Evolutionary conservation across 2,888 invertebrate genomes (phyloP), one percentile per base, ranked within the genome.

Genomic region (Embidobia sp.): DNA sequence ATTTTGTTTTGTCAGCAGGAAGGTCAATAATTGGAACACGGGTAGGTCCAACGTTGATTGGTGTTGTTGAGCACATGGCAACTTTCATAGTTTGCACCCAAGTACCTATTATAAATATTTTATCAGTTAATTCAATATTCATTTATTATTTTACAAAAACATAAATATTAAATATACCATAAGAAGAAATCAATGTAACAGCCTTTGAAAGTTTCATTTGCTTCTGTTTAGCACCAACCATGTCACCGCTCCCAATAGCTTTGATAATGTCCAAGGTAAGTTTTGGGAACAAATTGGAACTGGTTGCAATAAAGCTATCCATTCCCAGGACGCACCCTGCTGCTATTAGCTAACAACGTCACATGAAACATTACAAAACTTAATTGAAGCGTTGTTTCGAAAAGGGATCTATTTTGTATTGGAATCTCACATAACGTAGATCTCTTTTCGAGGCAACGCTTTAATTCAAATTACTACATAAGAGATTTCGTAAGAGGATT

Each of bases 51-150:
- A 93, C 90, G 70, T 93, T 90, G 15, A 94, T 90, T 0, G 92
- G 91, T 0, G 93, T 91, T 5, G 91, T 87, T 4, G 92, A 83
- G 79, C 91, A 91, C 94, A 94, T 94, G 1, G 93, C 93, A 6
- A 90, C 91, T 88, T 95, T 95, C 93, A 94, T 94, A 11, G 92
- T 91, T 3, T 93, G 92, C 6, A 94, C 93, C 94, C 94, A 94
- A 5, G 90, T 84, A 73, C 94, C 94, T 94, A 84, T 26, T 90
- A 27, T n/a, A 37, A 40, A 27, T n/a, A n/a, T n/a, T n/a, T n/a
- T n/a, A n/a, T n/a, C n/a, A n/a, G n/a, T n/a, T n/a, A n/a, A n/a
- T n/a, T 11, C 10, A 5, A 46, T 6, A n/a, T 44, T 8, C 2
- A 35, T 26, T 27, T 27, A 0, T 37, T 8, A 26, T 29, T 48